phyloP scores from a whole-genome alignment of 2,888 invertebrate species.

The Steinernema hermaphroditum region DNA sequence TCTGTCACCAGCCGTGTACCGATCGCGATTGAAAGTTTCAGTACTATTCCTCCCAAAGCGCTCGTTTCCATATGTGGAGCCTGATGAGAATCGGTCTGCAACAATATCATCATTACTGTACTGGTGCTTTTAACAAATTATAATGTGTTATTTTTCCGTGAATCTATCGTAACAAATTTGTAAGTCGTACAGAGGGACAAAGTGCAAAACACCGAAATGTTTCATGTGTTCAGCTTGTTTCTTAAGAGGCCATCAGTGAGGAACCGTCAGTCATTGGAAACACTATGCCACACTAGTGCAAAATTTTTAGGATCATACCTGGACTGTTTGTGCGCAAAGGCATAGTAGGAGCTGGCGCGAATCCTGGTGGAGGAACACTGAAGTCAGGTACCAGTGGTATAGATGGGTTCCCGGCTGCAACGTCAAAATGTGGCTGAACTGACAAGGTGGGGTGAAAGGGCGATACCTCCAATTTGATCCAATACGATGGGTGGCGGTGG shows the following conservation, averaged over 20 bases:
- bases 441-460: background rate
- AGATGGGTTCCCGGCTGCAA: background rate
- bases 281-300: too few species aligned
- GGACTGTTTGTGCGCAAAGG: background rate
- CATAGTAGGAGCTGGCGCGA: background rate
- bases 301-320: background rate
- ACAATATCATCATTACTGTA: too few species aligned
- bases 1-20: background rate
- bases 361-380: constrained; percentile 19
- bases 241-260: too few species aligned
- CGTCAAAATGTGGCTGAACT: background rate
- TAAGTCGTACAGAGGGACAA: too few species aligned
- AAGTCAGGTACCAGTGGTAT: constrained; percentile 20
- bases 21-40: constrained; percentile 14
- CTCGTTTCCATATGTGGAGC: background rate
- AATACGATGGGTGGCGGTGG: background rate
- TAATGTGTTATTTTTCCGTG: too few species aligned
- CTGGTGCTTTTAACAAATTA: too few species aligned
- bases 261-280: too few species aligned
- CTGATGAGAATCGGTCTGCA: constrained; percentile 8
- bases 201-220: too few species aligned
- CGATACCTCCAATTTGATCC: background rate
- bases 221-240: too few species aligned
- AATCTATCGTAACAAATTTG: too few species aligned
- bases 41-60: background rate